phyloP scores from a whole-genome alignment of 2,888 invertebrate species.

The Phragmatobia fuliginosa region DNA sequence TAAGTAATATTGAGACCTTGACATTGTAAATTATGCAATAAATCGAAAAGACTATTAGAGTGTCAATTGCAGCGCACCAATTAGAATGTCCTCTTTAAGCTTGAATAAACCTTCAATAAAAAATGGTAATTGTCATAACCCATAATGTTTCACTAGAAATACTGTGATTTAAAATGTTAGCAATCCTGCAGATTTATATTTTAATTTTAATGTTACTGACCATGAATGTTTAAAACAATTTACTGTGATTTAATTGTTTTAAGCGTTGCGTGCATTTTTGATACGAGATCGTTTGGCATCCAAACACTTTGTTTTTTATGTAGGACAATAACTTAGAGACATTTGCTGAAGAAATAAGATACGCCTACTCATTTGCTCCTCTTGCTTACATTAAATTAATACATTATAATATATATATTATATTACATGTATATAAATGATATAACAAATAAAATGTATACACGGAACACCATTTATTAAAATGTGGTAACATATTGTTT shows the following conservation, averaged over 20 bases:
- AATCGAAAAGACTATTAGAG: background rate
- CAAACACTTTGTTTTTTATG: background rate
- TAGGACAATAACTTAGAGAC: background rate
- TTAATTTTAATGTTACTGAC: too few relatives aligned
- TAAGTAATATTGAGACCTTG: slow-evolving; percentile 3
- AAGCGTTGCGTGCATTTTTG: background rate
- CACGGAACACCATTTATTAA: too few relatives aligned
- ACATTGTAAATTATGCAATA: slow-evolving; percentile 9
- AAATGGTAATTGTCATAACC: slow-evolving; percentile 5
- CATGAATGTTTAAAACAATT: too few relatives aligned
- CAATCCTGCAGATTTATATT: too few relatives aligned
- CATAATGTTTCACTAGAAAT: background rate
- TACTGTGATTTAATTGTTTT: slow-evolving; percentile 1
- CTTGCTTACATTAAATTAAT: too few relatives aligned
- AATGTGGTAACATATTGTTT: too few relatives aligned
- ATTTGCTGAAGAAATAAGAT: background rate
- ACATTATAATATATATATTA: too few relatives aligned
- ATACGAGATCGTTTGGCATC: background rate
- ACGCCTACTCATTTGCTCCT: background rate
- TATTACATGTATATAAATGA: too few relatives aligned
- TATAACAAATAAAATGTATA: too few relatives aligned
- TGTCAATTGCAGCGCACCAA: slow-evolving; percentile 2
- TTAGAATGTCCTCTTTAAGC: slow-evolving; percentile 16
- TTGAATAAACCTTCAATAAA: slow-evolving; percentile 1
- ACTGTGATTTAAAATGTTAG: background rate